These are phyloP conservation scores for Telmatherina bonti DNA, from an alignment of 2,797 vertebrate genomes.

Conservation along the genomic window DNA sequence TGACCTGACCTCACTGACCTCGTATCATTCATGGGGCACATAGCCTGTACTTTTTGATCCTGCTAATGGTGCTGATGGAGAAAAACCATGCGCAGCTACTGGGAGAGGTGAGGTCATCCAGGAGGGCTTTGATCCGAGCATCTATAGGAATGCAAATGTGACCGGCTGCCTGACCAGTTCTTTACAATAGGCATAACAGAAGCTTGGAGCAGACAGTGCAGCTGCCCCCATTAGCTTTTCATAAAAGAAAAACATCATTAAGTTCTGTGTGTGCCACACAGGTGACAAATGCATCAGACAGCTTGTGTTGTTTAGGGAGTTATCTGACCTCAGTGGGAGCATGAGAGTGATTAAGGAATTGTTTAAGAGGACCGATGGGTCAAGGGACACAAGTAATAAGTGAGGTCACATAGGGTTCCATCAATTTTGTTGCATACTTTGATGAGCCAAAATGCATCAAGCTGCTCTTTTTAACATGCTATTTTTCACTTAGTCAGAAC, in stretches of 20 bases:
- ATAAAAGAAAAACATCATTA: slow-evolving; percentile 75
- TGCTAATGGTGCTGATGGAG: slow-evolving; percentile 69
- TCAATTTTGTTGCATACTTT: slow-evolving; percentile 70
- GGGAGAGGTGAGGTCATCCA: slow-evolving; percentile 66
- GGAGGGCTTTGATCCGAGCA: slow-evolving; percentile 61
- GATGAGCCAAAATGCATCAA: slow-evolving; percentile 56
- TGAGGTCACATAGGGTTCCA: slow-evolving; percentile 70
- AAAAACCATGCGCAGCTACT: slow-evolving; percentile 55
- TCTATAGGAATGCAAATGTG: slow-evolving; percentile 83
- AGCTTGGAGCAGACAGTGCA: slow-evolving; percentile 69
- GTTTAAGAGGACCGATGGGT: slow-evolving; percentile 68
- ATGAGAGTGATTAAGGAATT: slow-evolving; percentile 72
- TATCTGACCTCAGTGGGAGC: slow-evolving; percentile 67
- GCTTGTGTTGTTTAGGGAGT: slow-evolving; percentile 69
- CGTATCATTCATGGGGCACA: slow-evolving; percentile 70
- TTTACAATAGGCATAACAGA: slow-evolving; percentile 70
- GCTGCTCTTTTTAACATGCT: slow-evolving; percentile 59
- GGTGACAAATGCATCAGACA: slow-evolving; percentile 71
- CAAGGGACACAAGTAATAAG: slow-evolving; percentile 73
- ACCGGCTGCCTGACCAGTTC: slow-evolving; percentile 65
- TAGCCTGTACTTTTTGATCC: slow-evolving; percentile 56
- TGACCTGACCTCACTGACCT: slow-evolving; percentile 71
- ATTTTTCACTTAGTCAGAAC: slow-evolving; percentile 55
- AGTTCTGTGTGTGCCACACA: slow-evolving; percentile 62
- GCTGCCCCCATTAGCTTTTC: slow-evolving; percentile 74